These are phyloP conservation scores for Notodonta dromedarius DNA, from an alignment of 2,888 invertebrate genomes.

Conservation along the genomic window DNA sequence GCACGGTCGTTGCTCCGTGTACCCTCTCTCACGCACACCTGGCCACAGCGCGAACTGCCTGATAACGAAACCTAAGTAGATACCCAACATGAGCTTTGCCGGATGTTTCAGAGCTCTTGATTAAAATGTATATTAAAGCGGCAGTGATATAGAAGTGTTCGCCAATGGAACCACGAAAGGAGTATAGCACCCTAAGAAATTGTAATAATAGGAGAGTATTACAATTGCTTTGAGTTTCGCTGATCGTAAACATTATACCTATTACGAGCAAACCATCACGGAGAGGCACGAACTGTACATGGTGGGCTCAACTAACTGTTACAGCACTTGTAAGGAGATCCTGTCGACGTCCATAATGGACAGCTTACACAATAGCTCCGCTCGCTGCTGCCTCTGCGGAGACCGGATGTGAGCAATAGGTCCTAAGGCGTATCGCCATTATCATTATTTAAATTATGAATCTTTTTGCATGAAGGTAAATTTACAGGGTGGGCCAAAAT, in stretches of 20 bases:
- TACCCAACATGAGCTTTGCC: background rate
- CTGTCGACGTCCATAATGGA: constrained; percentile 19
- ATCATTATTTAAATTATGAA: background rate
- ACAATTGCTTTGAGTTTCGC: background rate
- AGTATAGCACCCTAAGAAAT: background rate
- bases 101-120: background rate
- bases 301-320: constrained; percentile 19
- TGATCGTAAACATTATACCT: too few species aligned
- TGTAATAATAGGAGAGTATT: too few species aligned
- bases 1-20: constrained; percentile 61
- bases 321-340: constrained; percentile 28
- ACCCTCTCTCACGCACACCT: constrained; percentile 19
- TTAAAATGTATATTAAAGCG: background rate
- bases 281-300: background rate
- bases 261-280: constrained; percentile 10
- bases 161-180: background rate
- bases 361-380: background rate
- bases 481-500: background rate
- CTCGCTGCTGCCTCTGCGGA: too few species aligned
- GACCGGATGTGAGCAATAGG: background rate
- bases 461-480: background rate
- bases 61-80: constrained; percentile 33
- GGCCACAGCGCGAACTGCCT: constrained; percentile 14
- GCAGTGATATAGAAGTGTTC: background rate
- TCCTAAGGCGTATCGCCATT: background rate